Conservation (phyloP, 2,797 vertebrate genomes). For the Garrulus glandarius region DNA sequence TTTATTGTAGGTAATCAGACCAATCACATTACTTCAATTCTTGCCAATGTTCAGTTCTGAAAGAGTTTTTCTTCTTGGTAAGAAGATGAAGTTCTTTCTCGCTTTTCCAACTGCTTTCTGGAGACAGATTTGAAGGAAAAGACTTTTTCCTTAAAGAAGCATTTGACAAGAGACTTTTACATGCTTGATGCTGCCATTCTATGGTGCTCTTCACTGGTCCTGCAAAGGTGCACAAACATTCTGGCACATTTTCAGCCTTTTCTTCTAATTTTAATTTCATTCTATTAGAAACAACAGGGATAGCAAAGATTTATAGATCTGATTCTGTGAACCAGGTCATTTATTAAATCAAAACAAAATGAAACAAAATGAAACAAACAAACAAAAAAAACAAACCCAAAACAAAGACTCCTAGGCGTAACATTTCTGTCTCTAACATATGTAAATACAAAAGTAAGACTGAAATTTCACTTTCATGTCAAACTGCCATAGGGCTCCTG, state of each 20-base stretch:
- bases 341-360: background rate
- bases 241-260: background rate
- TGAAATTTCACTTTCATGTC: background rate
- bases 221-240: background rate
- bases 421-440: background rate
- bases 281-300: background rate
- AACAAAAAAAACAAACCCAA: background rate
- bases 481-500: background rate
- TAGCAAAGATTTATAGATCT: background rate
- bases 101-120: background rate
- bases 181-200: background rate
- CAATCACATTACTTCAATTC: background rate
- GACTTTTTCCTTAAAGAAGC: background rate
- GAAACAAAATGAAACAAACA: no score
- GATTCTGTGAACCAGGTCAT: background rate
- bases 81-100: background rate
- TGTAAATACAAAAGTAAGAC: background rate
- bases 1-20: background rate
- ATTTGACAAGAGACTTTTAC: background rate
- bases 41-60: background rate
- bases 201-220: background rate
- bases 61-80: background rate
- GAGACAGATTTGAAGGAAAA: background rate
- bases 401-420: fast-evolving
- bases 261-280: background rate